These are phyloP conservation scores for Atractosteus spatula DNA, from an alignment of 2,113 vertebrate species.

Conservation along the genomic window DNA sequence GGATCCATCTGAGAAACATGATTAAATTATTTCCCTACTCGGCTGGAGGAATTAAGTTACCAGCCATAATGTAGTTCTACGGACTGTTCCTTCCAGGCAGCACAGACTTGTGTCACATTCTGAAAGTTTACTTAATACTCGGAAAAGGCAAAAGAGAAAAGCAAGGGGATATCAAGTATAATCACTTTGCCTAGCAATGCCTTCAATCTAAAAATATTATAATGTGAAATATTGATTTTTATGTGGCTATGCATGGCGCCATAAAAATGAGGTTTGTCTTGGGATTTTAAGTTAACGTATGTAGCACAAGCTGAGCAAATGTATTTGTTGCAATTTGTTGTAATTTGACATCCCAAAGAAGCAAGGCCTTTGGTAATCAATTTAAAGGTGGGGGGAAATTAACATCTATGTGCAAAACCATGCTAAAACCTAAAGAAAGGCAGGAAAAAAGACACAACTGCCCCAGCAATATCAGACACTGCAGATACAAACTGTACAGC, in stretches of 20 bases:
- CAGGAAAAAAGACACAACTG: too few species aligned
- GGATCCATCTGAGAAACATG: constrained; percentile 83
- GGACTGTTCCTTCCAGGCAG: constrained; percentile 42
- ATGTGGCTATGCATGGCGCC: constrained; percentile 62
- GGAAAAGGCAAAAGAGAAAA: not conserved
- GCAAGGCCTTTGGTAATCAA: too few species aligned
- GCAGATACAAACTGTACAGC: too few species aligned
- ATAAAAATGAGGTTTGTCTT: constrained; percentile 66
- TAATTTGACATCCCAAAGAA: too few species aligned
- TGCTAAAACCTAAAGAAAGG: too few species aligned
- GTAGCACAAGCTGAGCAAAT: constrained; percentile 61
- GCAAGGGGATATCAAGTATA: not conserved
- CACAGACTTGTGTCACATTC: not conserved
- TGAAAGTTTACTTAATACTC: not conserved
- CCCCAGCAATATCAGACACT: too few species aligned
- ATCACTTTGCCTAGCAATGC: constrained; percentile 22
- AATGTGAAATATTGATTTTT: constrained; percentile 63
- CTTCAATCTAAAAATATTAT: constrained; percentile 53
- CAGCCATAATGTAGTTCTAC: constrained; percentile 79
- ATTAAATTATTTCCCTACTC: constrained; percentile 95
- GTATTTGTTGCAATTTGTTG: not conserved
- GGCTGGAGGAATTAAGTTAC: constrained; percentile 91
- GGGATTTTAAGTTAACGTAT: constrained; percentile 66
- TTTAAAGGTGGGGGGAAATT: not conserved
- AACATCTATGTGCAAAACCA: not conserved